Conservation (phyloP, 2,797 vertebrate species). For the Thaleichthys pacificus region DNA sequence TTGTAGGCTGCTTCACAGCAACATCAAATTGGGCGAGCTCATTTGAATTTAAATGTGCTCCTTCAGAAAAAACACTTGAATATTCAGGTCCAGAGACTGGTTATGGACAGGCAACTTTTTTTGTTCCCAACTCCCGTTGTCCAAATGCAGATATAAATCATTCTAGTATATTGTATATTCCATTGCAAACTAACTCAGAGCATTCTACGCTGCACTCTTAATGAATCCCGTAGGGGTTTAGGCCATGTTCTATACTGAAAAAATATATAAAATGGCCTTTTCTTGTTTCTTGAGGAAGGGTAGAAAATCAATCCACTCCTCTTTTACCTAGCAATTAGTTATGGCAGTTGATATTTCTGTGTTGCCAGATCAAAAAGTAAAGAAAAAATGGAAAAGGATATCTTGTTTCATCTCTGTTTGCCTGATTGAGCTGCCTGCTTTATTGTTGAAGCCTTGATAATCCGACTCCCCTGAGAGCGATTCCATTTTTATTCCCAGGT, state of each 20-base stretch:
- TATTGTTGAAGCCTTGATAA: constrained; percentile 56
- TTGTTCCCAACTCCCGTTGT: constrained; percentile 1
- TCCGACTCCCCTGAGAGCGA: constrained; percentile 64
- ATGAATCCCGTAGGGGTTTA: constrained; percentile 63
- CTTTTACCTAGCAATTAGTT: constrained; percentile 67
- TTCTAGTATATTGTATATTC: constrained; percentile 38
- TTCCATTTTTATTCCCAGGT: constrained; percentile 63
- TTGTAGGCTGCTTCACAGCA: background rate
- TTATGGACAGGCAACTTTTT: constrained; percentile 17
- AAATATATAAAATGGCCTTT: constrained; percentile 5
- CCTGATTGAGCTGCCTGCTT: constrained; percentile 56
- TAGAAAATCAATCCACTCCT: constrained; percentile 54
- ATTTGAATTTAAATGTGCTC: background rate
- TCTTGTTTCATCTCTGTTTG: constrained; percentile 58
- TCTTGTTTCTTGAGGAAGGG: constrained; percentile 45
- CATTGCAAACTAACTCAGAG: constrained; percentile 43
- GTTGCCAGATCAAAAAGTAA: constrained; percentile 40
- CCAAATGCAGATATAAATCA: constrained; percentile 51
- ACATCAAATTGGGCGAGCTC: background rate
- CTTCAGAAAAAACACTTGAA: constrained; percentile 5
- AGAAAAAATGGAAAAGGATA: constrained; percentile 26
- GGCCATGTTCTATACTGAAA: constrained; percentile 25
- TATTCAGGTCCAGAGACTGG: constrained; percentile 24
- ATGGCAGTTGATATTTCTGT: constrained; percentile 57
- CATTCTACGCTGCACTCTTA: constrained; percentile 50